phyloP scores from a whole-genome alignment of 2,113 vertebrate species.

The Acinonyx jubatus region DNA sequence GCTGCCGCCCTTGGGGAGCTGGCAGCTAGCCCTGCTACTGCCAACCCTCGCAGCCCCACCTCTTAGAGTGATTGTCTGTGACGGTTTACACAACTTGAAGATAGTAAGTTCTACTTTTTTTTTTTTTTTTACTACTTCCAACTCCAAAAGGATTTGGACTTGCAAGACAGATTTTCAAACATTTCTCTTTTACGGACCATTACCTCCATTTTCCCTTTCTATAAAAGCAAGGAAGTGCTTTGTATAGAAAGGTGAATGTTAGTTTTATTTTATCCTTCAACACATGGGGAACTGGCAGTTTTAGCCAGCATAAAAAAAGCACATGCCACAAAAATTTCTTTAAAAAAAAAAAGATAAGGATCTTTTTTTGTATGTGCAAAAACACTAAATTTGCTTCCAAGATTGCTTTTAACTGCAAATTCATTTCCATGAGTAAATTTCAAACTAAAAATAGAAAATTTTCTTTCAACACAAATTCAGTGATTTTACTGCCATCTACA shows the following conservation, averaged over 20 bases:
- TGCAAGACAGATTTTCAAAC: constrained; percentile 10
- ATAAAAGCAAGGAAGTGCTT: constrained; percentile 28
- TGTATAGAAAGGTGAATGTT: neutral
- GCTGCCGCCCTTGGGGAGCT: neutral
- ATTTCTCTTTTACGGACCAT: neutral
- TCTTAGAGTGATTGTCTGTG: neutral
- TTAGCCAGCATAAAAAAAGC: constrained; percentile 4
- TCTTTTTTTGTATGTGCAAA: neutral
- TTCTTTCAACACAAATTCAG: constrained; percentile 24
- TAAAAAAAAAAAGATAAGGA: neutral
- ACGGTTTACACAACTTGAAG: neutral
- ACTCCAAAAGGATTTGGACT: neutral
- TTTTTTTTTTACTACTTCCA: neutral
- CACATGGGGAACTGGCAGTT: neutral
- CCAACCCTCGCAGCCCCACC: neutral
- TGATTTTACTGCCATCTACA: constrained; percentile 17
- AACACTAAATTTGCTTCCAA: neutral
- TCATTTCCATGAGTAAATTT: constrained; percentile 48
- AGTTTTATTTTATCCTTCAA: constrained; percentile 41
- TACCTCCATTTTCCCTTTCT: neutral
- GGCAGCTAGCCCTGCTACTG: neutral
- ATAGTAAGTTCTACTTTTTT: neutral
- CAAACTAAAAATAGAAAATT: constrained; percentile 29
- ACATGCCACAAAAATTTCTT: neutral
- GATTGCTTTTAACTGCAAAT: constrained; percentile 24